phyloP scores from a whole-genome alignment of 2,888 invertebrate genomes.

The Leistus spinibarbis region DNA sequence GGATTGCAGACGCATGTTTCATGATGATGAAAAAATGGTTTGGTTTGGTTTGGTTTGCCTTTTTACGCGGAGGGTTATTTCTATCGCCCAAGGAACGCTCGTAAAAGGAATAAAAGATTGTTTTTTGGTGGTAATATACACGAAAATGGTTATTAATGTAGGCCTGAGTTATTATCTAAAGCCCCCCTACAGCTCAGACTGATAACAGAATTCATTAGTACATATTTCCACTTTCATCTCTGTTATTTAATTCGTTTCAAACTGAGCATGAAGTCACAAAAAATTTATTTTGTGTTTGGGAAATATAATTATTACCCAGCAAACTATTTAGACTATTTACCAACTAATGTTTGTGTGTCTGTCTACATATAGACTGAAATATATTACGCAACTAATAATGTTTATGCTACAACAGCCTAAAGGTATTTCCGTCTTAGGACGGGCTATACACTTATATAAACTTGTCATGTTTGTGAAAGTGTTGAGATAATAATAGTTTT shows the following conservation, averaged over 20 bases:
- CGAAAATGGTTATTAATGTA: slow-evolving; percentile 35
- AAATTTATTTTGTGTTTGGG: too few relatives aligned
- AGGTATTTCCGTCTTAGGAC: too few relatives aligned
- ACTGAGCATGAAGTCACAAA: too few relatives aligned
- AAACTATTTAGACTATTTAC: too few relatives aligned
- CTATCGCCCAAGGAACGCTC: slow-evolving; percentile 18
- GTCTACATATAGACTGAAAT: too few relatives aligned
- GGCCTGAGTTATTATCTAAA: slow-evolving; percentile 32
- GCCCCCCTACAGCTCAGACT: slow-evolving; percentile 18
- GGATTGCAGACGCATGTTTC: background rate
- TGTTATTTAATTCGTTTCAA: background rate
- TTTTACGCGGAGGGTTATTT: slow-evolving; percentile 25
- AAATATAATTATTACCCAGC: too few relatives aligned
- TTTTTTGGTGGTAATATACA: slow-evolving; percentile 28
- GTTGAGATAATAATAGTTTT: background rate
- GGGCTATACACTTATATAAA: too few relatives aligned
- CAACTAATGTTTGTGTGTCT: too few relatives aligned
- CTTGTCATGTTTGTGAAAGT: background rate
- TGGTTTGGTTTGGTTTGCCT: slow-evolving; percentile 15
- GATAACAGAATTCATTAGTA: slow-evolving; percentile 29
- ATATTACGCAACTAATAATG: too few relatives aligned
- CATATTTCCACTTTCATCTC: slow-evolving; percentile 4
- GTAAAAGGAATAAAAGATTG: slow-evolving; percentile 39
- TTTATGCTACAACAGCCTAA: too few relatives aligned
- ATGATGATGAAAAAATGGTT: slow-evolving; percentile 26